Conservation (phyloP, 2,113 vertebrate genomes). For the Craseonycteris thonglongyai region DNA sequence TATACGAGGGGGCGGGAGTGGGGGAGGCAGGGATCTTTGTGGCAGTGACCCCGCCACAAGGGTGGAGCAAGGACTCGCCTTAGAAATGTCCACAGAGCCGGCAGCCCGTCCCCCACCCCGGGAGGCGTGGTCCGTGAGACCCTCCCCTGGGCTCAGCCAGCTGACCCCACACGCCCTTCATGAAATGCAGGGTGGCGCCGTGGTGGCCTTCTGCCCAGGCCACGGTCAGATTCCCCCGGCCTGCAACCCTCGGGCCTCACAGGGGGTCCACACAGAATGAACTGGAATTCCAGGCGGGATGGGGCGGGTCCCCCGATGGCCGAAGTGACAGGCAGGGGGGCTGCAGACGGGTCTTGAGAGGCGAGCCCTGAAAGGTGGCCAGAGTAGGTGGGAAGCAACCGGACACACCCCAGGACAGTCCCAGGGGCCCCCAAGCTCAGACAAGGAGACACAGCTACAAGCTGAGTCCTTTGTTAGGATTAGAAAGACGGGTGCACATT, state of each 20-base stretch:
- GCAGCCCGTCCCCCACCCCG: accelerated
- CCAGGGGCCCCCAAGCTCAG: accelerated
- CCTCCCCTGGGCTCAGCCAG: accelerated
- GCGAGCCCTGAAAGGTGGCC: accelerated
- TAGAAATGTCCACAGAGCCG: background rate
- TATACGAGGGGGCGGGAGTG: conserved; percentile 72
- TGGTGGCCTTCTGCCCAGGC: accelerated
- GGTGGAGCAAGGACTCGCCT: conserved; percentile 78
- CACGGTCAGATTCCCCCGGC: background rate
- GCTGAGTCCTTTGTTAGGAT: background rate
- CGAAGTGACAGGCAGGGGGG: background rate
- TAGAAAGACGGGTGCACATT: accelerated
- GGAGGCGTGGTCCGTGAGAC: background rate
- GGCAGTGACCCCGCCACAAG: conserved; percentile 81
- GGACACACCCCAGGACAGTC: background rate
- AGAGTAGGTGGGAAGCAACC: accelerated
- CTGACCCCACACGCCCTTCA: accelerated
- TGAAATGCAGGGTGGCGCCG: accelerated
- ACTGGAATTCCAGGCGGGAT: background rate
- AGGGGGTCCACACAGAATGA: background rate
- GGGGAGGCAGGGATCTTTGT: conserved; percentile 76
- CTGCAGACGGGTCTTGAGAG: accelerated
- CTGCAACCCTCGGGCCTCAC: background rate
- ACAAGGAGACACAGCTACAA: accelerated
- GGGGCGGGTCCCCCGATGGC: background rate